phyloP scores from a whole-genome alignment of 2,113 vertebrate species.

The Malurus alboscapulatus region DNA sequence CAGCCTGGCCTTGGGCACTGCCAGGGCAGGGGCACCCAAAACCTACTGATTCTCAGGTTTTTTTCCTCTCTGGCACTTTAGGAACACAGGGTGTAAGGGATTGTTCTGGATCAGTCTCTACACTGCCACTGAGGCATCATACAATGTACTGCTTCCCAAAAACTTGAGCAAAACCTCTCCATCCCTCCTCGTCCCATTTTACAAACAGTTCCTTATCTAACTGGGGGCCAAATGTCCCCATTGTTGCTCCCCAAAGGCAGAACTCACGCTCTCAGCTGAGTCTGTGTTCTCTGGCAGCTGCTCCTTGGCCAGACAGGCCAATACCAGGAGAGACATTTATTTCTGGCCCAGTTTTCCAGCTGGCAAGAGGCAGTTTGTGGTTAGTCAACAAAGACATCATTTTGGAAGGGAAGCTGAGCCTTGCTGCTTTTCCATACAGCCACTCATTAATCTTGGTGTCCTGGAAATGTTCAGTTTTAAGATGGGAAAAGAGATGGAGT shows the following conservation, averaged over 20 bases:
- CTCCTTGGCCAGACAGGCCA: not conserved
- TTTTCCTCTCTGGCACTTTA: not conserved
- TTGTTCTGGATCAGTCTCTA: not conserved
- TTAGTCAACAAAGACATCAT: not conserved
- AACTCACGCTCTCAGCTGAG: rapidly evolving
- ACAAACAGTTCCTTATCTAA: not conserved
- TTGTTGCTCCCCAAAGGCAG: not conserved
- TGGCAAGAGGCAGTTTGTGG: not conserved
- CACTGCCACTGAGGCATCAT: not conserved
- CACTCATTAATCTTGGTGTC: conserved; percentile 18
- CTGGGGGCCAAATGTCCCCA: not conserved
- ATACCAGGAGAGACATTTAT: not conserved
- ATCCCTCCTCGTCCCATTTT: not conserved
- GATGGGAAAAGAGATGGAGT: not conserved
- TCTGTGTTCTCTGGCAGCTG: not conserved
- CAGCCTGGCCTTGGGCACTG: rapidly evolving
- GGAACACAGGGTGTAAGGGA: not conserved
- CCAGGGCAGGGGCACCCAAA: not conserved
- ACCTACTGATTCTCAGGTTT: not conserved
- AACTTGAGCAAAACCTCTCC: not conserved
- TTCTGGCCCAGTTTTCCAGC: not conserved
- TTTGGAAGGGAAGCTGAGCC: not conserved
- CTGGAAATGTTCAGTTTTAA: conserved; percentile 9
- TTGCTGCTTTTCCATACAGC: not conserved
- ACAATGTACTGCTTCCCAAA: not conserved